A percentile compares a stretch with the other conserved stretches of the same genome.
Evolutionary conservation across 2,797 vertebrate species (phyloP).

Genomic region (Sebastes trivittatus): DNA sequence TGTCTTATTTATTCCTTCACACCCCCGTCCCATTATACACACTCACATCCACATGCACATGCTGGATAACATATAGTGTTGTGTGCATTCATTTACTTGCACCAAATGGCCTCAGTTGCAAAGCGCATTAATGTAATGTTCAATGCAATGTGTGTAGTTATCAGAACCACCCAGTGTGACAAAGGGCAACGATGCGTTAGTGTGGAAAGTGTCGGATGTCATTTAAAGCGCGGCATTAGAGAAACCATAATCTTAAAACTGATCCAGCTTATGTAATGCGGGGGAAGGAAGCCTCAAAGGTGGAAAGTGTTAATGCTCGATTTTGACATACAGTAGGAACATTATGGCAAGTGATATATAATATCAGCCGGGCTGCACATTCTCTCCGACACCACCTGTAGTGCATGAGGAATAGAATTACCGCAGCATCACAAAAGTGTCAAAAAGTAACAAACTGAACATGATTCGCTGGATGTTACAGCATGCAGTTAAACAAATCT

Average conservation of each 20-base stretch:
- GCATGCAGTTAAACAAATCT: neutral
- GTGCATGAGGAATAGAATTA: neutral
- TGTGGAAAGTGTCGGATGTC: slow-evolving; percentile 20
- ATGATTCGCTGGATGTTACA: neutral
- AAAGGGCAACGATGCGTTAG: neutral
- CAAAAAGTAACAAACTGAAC: neutral
- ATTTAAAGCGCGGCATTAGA: slow-evolving; percentile 19
- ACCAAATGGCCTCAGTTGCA: neutral
- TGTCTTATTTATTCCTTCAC: neutral
- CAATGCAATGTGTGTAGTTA: slow-evolving; percentile 2
- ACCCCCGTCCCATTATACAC: neutral
- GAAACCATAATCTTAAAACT: slow-evolving; percentile 8
- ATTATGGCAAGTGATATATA: slow-evolving; percentile 27
- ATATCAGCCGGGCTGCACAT: neutral
- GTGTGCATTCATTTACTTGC: slow-evolving; percentile 2
- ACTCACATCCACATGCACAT: neutral
- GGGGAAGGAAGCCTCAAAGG: slow-evolving; percentile 28
- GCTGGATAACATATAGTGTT: neutral
- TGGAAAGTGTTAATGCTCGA: slow-evolving; percentile 27
- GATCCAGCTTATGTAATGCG: slow-evolving; percentile 19
- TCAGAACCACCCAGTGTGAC: neutral
- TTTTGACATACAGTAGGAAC: slow-evolving; percentile 21
- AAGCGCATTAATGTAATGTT: slow-evolving; percentile 11
- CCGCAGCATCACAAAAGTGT: neutral
- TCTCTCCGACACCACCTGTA: neutral